These are phyloP conservation scores for Ormyrus labotus DNA, from an alignment of 2,888 invertebrate genomes.

Conservation along the genomic window DNA sequence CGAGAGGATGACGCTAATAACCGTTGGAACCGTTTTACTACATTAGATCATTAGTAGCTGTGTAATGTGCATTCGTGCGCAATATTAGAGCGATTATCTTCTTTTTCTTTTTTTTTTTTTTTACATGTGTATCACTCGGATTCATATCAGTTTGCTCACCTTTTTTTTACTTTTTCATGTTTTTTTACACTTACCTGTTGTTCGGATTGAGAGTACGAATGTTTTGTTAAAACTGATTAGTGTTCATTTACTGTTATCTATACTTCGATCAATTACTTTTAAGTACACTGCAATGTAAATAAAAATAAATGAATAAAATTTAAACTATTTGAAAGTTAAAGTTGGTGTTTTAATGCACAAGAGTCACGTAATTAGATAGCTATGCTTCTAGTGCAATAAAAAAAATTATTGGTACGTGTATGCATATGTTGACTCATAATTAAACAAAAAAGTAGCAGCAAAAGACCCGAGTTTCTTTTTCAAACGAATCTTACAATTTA, in stretches of 20 bases:
- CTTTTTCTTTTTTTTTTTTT: not conserved
- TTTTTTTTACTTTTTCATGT: conserved; percentile 44
- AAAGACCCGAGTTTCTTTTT: conserved; percentile 19
- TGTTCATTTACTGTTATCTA: not conserved
- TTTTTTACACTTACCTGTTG: conserved; percentile 4
- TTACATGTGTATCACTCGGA: not conserved
- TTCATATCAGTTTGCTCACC: not conserved
- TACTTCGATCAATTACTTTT: not conserved
- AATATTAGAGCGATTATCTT: conserved; percentile 35
- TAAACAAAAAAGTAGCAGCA: conserved; percentile 3
- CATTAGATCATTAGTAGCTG: conserved; percentile 35
- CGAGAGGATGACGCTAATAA: conserved; percentile 60
- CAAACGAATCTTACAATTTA: too few relatives aligned
- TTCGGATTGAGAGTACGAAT: conserved; percentile 7
- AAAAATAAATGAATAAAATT: conserved; percentile 19
- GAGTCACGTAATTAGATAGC: conserved; percentile 1
- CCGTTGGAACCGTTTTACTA: conserved; percentile 24
- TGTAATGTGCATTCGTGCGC: conserved; percentile 54
- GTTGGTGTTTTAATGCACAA: conserved; percentile 1
- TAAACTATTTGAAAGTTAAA: conserved; percentile 1
- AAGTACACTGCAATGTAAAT: conserved; percentile 14
- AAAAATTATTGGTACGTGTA: conserved; percentile 27
- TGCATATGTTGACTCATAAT: conserved; percentile 33
- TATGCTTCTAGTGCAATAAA: conserved; percentile 18
- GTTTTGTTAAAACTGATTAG: conserved; percentile 9